Base-by-base conservation (phyloP, 1,140 invertebrate genomes). In the Papilio xuthus region DNA sequence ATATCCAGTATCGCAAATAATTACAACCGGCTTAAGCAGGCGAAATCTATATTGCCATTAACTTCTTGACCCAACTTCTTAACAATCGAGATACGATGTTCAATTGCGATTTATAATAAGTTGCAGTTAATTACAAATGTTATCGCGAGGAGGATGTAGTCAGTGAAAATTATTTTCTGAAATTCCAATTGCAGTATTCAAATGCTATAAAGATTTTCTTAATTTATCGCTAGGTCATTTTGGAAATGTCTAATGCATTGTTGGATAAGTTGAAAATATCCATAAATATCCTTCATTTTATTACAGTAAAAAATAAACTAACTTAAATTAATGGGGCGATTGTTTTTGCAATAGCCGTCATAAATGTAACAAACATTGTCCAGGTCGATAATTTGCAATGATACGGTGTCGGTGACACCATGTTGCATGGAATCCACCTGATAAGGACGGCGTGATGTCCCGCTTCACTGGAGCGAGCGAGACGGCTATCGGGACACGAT, bases 401-500 rank as follows among this genome's bases (percentile, higher is more conserved):
- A 15, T 67, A 67, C 28, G 26, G 15, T 28, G 60, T 67, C 50
- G n/a, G 53, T 56, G 53, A 56, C 53, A 56, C n/a, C 2, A 2
- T 12, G 20, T 56, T 60, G 12, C 13, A 69, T 69, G 4, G 67
- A 26, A 37, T 69, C 53, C 60, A 80, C 44, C 69, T 41, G 79
- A 80, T 77, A 80, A 80, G 70, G 79, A 80, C 69, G 41, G 37
- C 20, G 60, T 63, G 41, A 80, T 56, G 69, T 73, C 69, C 63
- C 37, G 69, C 63, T 73, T 80, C 75, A 73, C 75, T 44, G 41
- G 79, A 74, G 70, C 70, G 70, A 80, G 75, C 70, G 70, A 78
- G 79, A 80, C 73, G 70, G 23, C 75, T 78, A 80, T 80, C 79
- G 32, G 56, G 77, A 78, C 77, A 78, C 77, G 77, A 78, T 47